These are phyloP conservation scores for Heptranchias perlo DNA, from an alignment of 2,113 vertebrate genomes.

Conservation along the genomic window DNA sequence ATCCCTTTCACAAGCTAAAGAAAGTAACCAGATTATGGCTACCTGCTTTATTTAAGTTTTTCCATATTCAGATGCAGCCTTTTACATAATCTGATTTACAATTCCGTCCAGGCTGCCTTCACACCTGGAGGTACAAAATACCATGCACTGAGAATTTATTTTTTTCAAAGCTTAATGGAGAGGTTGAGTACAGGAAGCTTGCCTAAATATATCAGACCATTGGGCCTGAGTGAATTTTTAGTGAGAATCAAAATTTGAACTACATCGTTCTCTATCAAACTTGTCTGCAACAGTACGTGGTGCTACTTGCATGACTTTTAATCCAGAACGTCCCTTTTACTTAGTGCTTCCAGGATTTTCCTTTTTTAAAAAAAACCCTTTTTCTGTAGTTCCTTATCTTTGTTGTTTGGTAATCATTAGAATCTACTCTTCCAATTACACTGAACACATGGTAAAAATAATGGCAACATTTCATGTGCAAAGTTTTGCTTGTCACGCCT, in stretches of 20 bases:
- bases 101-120: not conserved
- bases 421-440: not conserved
- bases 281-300: not conserved
- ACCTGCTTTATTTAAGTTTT: slow-evolving; percentile 5
- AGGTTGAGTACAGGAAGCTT: not conserved
- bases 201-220: not conserved
- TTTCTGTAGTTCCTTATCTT: not conserved
- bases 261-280: not conserved
- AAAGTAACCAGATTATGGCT: not conserved
- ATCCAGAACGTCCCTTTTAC: not conserved
- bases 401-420: not conserved
- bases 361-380: not conserved
- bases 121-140: not conserved
- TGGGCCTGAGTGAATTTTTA: not conserved
- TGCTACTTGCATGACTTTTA: not conserved
- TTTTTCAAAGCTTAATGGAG: not conserved
- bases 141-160: not conserved
- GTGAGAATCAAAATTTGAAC: not conserved
- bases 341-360: not conserved
- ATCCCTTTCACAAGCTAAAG: not conserved
- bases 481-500: not conserved
- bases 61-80: not conserved
- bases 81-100: not conserved
- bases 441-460: not conserved
- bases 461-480: not conserved